These are phyloP conservation scores for Lepidocyrtinus sp. DNA, from an alignment of 2,888 invertebrate species.

Conservation along the genomic window DNA sequence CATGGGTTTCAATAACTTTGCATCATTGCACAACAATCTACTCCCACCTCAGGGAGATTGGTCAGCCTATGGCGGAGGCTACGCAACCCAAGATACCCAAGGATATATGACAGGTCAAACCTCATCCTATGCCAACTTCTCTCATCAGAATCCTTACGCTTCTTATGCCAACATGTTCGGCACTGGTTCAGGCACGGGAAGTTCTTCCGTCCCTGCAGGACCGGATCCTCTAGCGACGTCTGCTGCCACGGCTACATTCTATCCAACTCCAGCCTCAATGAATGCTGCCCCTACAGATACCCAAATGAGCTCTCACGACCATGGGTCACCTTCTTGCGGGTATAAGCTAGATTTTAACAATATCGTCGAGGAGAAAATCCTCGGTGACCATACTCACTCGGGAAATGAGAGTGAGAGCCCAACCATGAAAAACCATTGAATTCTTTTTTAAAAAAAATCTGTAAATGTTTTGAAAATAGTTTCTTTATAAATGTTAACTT, in stretches of 20 bases:
- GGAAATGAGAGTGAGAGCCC: slow-evolving; percentile 58
- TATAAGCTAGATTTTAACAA: slow-evolving; percentile 66
- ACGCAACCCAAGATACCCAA: slow-evolving; percentile 59
- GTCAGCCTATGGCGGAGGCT: slow-evolving; percentile 62
- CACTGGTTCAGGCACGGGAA: slow-evolving; percentile 31
- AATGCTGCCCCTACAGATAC: slow-evolving; percentile 39
- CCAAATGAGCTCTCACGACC: slow-evolving; percentile 45
- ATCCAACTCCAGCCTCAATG: slow-evolving; percentile 44
- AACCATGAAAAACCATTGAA: slow-evolving; percentile 44
- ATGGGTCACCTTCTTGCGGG: slow-evolving; percentile 42
- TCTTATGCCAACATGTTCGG: slow-evolving; percentile 64
- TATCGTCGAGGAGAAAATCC: slow-evolving; percentile 67
- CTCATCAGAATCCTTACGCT: slow-evolving; percentile 67
- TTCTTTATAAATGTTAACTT: too few species aligned
- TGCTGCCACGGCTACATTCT: slow-evolving; percentile 60
- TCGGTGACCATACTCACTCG: slow-evolving; percentile 57
- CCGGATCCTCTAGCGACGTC: slow-evolving; percentile 39
- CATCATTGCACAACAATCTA: slow-evolving; percentile 60
- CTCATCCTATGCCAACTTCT: slow-evolving; percentile 53
- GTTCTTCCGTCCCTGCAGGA: slow-evolving; percentile 11
- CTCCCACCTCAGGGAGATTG: slow-evolving; percentile 66
- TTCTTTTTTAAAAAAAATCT: too few species aligned
- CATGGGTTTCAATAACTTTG: slow-evolving; percentile 66
- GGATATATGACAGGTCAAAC: slow-evolving; percentile 59
- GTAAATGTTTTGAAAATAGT: too few species aligned